phyloP scores from a whole-genome alignment of 2,888 invertebrate species.

The Rhimphoctona megacephalus region DNA sequence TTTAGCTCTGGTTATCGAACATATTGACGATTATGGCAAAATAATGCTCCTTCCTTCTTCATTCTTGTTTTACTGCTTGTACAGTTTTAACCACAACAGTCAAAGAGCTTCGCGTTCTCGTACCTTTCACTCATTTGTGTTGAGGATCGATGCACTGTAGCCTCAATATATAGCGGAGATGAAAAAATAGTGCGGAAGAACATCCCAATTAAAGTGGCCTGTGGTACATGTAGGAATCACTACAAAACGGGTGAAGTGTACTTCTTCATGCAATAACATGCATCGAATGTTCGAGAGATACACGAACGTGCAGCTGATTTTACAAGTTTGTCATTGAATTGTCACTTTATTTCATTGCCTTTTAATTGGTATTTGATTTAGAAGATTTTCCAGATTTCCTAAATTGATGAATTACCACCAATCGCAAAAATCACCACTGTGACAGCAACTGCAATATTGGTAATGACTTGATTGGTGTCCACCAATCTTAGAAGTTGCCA shows the following conservation, averaged over 20 bases:
- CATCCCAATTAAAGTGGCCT: constrained; percentile 14
- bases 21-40: constrained; percentile 6
- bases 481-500: neutral
- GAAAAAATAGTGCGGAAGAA: constrained; percentile 46
- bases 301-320: neutral
- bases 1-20: constrained; percentile 31
- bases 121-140: constrained; percentile 21
- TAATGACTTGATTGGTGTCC: neutral
- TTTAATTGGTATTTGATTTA: neutral
- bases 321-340: neutral
- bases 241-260: neutral
- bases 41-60: constrained; percentile 27
- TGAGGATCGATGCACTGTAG: constrained; percentile 39
- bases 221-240: neutral
- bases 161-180: neutral
- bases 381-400: neutral
- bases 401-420: neutral
- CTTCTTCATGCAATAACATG: neutral
- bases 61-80: constrained; percentile 9
- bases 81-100: constrained; percentile 32
- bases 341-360: neutral
- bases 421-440: neutral
- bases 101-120: constrained; percentile 38
- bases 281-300: neutral
- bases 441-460: neutral